Conservation (phyloP, 2,113 vertebrate species). For the Turnix velox region DNA sequence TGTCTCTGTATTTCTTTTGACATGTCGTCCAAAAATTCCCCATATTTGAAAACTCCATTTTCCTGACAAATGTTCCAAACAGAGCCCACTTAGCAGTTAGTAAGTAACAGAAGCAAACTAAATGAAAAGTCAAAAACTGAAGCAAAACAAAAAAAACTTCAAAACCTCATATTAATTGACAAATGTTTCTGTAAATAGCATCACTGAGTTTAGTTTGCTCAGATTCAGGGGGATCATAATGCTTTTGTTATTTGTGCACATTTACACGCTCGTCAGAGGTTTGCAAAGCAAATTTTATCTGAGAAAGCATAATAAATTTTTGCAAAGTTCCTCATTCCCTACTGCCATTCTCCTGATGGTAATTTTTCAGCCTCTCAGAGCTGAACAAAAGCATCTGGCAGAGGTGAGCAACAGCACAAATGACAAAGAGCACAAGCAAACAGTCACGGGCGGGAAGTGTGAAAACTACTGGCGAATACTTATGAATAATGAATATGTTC, state of each 20-base stretch:
- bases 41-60: not conserved
- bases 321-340: not conserved
- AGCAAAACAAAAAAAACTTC: not conserved
- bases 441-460: not conserved
- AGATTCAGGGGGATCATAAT: not conserved
- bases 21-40: not conserved
- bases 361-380: not conserved
- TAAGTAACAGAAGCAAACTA: not conserved
- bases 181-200: not conserved
- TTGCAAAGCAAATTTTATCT: not conserved
- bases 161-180: not conserved
- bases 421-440: slow-evolving; percentile 26
- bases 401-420: slow-evolving; percentile 25
- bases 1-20: not conserved
- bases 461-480: slow-evolving; percentile 54
- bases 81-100: slow-evolving; percentile 17
- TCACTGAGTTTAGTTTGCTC: not conserved
- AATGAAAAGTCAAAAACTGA: not conserved
- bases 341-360: not conserved
- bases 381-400: slow-evolving; percentile 28
- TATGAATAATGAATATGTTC: slow-evolving; percentile 64
- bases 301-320: not conserved
- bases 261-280: slow-evolving; percentile 16
- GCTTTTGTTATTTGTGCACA: slow-evolving; percentile 49
- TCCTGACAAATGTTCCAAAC: not conserved